These are phyloP conservation scores for Danaus plexippus DNA, from an alignment of 1,140 invertebrate genomes.

Conservation along the genomic window DNA sequence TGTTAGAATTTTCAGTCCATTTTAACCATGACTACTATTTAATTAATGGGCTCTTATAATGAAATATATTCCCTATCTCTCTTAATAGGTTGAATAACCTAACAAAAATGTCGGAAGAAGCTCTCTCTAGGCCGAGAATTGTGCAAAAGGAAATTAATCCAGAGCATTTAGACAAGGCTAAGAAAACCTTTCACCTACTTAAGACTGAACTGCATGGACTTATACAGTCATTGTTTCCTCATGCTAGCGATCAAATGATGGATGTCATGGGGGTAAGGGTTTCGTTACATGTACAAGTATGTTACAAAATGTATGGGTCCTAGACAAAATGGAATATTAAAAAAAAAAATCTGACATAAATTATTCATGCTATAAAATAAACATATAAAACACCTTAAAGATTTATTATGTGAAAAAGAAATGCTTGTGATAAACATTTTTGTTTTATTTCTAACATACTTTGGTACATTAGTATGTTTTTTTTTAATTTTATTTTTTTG, in stretches of 20 bases:
- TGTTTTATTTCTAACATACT: no score
- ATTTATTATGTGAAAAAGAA: no score
- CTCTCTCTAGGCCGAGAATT: slow-evolving; percentile 28
- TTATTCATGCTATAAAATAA: no score
- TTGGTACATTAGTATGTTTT: neutral
- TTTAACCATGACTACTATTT: neutral
- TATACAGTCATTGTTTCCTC: slow-evolving; percentile 49
- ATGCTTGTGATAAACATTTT: no score
- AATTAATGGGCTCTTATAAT: slow-evolving; percentile 2
- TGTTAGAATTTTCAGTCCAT: neutral
- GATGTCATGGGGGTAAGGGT: slow-evolving; percentile 50
- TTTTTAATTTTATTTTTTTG: slow-evolving; percentile 24
- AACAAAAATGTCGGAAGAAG: slow-evolving; percentile 41
- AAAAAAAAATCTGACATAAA: no score
- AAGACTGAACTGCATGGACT: slow-evolving; percentile 52
- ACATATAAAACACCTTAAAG: no score
- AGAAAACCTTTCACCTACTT: slow-evolving; percentile 41
- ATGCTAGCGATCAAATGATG: slow-evolving; percentile 30
- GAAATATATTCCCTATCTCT: neutral
- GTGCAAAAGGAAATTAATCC: slow-evolving; percentile 29
- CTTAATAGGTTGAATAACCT: slow-evolving; percentile 38
- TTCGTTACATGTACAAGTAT: neutral
- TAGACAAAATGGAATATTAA: no score
- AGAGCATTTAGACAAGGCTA: slow-evolving; percentile 49
- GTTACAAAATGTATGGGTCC: no score